Base-by-base conservation (phyloP, 2,113 vertebrate species). In the Camelus dromedarius region DNA sequence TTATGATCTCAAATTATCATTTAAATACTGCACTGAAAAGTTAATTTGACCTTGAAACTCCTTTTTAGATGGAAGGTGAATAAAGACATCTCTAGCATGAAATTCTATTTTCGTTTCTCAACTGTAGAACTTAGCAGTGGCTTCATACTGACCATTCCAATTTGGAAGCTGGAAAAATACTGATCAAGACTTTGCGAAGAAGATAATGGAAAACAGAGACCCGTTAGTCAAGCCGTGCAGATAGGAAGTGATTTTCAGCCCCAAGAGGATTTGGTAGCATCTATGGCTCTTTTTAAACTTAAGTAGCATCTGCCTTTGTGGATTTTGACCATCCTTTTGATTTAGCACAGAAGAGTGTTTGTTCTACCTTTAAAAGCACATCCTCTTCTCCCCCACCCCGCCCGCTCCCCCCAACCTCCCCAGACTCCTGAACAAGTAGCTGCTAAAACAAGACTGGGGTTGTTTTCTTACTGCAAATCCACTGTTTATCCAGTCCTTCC, bases 351-450 rank as follows among this genome's bases (percentile, higher is more conserved):
- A 97, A 96, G 96, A 92, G 90, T 64, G 89, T 94, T 97, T 98
- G 97, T 98, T 98, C 96, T 85, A 97, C 96, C 97, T 98, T 97
- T 92, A 95, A 97, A 97, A 93, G 95, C 95, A 90, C 92, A 96
- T 95, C 80, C 91, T 97, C 64, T 60, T 66, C 62, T 48, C 32
- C 20, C 6, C 19, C 42, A 24, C 30, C 42, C 7, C 2, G 1
- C 38, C 32, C 15, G 19, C 2, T 22, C 38, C 62, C 35, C 4
- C 2, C 60, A 56, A 24, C 19, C 50, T n/a, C 76, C 90, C 79
- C 26, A 35, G 67, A 56, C 30, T 93, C 91, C 88, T 93, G 48
- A 95, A 92, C 62, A 76, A 95, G 38, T 52, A n/a, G 70, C 81
- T 67, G 30, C 80, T 92, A 26, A 97, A 92, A 97, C 93, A 97